These are phyloP conservation scores for Abrostola tripartita DNA, from an alignment of 2,888 invertebrate genomes.

Conservation along the genomic window DNA sequence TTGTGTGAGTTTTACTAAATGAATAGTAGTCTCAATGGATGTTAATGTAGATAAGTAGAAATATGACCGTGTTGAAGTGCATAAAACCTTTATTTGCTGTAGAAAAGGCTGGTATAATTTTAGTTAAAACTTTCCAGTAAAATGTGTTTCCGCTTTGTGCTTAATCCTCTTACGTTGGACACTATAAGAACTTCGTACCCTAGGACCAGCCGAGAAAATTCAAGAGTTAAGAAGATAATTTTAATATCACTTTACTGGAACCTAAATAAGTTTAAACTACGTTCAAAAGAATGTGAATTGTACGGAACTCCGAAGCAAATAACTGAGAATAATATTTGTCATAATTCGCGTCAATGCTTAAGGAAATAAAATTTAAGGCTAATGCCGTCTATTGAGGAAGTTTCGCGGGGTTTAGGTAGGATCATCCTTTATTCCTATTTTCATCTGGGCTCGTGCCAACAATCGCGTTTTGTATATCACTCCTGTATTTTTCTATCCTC, in stretches of 20 bases:
- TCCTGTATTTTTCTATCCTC: constrained; percentile 37
- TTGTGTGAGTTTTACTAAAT: constrained; percentile 2
- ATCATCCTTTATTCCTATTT: constrained; percentile 52
- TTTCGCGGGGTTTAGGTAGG: constrained; percentile 30
- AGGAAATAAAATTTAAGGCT: constrained; percentile 57
- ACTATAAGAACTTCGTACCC: too few relatives aligned
- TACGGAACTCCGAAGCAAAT: constrained; percentile 11
- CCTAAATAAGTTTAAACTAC: too few relatives aligned
- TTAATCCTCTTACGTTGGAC: too few relatives aligned
- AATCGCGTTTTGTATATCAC: constrained; percentile 41
- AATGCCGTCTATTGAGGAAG: constrained; percentile 53
- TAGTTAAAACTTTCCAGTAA: too few relatives aligned
- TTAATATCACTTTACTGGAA: too few relatives aligned
- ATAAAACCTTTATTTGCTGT: too few relatives aligned
- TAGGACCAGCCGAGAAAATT: too few relatives aligned
- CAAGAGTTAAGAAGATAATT: too few relatives aligned
- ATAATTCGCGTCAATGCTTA: constrained; percentile 41
- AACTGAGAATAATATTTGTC: constrained; percentile 42
- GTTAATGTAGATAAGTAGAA: constrained; percentile 1
- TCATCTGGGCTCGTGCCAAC: constrained; percentile 47
- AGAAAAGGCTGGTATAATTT: too few relatives aligned
- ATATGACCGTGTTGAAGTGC: constrained; percentile 8
- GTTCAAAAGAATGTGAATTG: neutral
- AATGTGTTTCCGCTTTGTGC: too few relatives aligned
- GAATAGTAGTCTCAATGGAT: neutral